Conservation (phyloP, 2,888 invertebrate genomes). For the Patella pellucida region DNA sequence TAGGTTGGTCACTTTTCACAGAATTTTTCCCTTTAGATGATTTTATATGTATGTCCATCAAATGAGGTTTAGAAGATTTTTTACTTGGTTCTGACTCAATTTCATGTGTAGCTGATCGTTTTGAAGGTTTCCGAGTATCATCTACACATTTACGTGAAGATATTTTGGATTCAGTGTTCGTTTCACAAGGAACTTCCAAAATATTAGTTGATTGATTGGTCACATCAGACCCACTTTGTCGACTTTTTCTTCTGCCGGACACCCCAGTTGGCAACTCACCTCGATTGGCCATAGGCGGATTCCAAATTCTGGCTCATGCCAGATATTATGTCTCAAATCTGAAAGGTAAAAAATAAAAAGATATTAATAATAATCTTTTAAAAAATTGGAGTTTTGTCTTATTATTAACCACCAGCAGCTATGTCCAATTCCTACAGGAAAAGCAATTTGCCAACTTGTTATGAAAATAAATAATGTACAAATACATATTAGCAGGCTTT, state of each 20-base stretch:
- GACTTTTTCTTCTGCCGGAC: conserved; percentile 70
- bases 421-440: too few relatives aligned
- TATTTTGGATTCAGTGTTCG: conserved; percentile 20
- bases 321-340: conserved; percentile 38
- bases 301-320: conserved; percentile 81
- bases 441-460: too few relatives aligned
- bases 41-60: background rate
- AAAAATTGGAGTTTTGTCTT: background rate
- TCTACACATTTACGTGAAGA: background rate
- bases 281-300: conserved; percentile 73
- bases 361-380: background rate
- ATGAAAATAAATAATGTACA: too few relatives aligned
- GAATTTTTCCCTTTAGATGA: background rate
- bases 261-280: conserved; percentile 68
- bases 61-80: background rate
- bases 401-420: too few relatives aligned
- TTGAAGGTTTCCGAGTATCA: conserved; percentile 14
- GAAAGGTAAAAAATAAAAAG: conserved; percentile 19
- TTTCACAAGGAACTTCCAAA: conserved; percentile 16
- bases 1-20: background rate
- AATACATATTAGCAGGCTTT: too few relatives aligned
- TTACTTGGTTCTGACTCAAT: background rate
- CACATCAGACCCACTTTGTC: conserved; percentile 54
- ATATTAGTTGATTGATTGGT: conserved; percentile 22
- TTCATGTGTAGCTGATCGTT: background rate